A percentile compares a stretch with the other conserved stretches of the same genome.
phyloP scores from a whole-genome alignment of 1,140 invertebrate genomes.

The Nephila pilipes region DNA sequence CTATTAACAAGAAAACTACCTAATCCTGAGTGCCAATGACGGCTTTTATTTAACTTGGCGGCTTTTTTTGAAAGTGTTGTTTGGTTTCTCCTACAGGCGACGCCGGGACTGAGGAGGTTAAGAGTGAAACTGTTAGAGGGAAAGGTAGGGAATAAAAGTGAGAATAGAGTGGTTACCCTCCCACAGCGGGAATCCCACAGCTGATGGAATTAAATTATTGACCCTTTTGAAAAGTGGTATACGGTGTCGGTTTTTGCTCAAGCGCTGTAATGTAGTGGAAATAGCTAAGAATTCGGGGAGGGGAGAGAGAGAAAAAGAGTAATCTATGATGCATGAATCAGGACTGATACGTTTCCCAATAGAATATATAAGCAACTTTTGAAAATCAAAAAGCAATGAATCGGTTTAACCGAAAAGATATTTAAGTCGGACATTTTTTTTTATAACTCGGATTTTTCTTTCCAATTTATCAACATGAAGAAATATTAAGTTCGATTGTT shows the following conservation, averaged over 20 bases:
- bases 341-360: background rate
- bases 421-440: background rate
- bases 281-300: background rate
- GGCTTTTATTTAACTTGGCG: too few relatives aligned
- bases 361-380: background rate
- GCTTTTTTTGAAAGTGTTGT: too few relatives aligned
- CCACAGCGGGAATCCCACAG: background rate
- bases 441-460: too few relatives aligned
- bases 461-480: too few relatives aligned
- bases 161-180: conserved; percentile 4
- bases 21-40: too few relatives aligned
- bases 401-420: background rate
- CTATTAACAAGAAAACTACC: too few relatives aligned
- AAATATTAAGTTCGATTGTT: too few relatives aligned
- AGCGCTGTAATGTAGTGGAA: background rate
- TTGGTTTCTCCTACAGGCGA: too few relatives aligned
- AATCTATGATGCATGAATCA: background rate
- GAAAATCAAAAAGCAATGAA: background rate
- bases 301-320: background rate
- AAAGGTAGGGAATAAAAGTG: background rate
- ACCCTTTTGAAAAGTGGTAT: background rate
- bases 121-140: background rate
- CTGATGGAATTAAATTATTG: conserved; percentile 36
- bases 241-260: background rate
- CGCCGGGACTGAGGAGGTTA: too few relatives aligned